These are phyloP conservation scores for Drosophila limbata DNA, from an alignment of 2,888 invertebrate genomes.

Conservation along the genomic window DNA sequence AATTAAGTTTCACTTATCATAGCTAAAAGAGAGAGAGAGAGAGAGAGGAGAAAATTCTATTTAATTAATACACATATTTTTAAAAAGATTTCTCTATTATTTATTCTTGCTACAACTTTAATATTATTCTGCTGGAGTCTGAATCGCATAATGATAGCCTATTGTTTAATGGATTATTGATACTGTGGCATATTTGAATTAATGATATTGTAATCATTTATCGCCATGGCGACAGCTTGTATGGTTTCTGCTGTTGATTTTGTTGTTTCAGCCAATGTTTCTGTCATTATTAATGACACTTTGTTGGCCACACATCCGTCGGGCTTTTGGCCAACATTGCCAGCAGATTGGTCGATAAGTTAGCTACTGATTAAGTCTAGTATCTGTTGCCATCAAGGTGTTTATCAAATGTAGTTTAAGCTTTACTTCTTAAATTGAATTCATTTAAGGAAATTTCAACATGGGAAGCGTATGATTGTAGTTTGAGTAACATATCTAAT, in stretches of 20 bases:
- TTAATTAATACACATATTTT: not conserved
- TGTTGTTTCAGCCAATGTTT: slow-evolving; percentile 18
- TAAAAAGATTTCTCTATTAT: not conserved
- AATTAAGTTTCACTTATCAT: not conserved
- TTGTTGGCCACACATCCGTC: slow-evolving; percentile 31
- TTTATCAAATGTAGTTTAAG: slow-evolving; percentile 15
- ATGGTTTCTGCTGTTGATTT: slow-evolving; percentile 20
- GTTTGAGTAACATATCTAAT: not conserved
- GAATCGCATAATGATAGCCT: not conserved
- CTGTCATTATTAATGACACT: slow-evolving; percentile 46
- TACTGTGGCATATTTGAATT: slow-evolving; percentile 61
- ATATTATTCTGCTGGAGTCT: not conserved
- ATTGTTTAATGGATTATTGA: slow-evolving; percentile 31
- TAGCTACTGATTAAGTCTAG: slow-evolving; percentile 13
- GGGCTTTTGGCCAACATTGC: slow-evolving; percentile 8
- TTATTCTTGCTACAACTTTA: not conserved
- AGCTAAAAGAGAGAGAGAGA: not conserved
- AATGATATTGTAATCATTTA: slow-evolving; percentile 71
- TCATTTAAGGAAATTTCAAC: not conserved
- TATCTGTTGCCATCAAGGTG: slow-evolving; percentile 12
- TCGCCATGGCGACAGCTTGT: slow-evolving; percentile 57
- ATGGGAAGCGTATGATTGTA: not conserved
- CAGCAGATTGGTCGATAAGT: slow-evolving; percentile 1
- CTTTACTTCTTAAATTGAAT: not conserved
- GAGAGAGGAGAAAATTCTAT: not conserved